phyloP scores from a whole-genome alignment of 1,140 invertebrate species.

The Drosophila parabipectinata region DNA sequence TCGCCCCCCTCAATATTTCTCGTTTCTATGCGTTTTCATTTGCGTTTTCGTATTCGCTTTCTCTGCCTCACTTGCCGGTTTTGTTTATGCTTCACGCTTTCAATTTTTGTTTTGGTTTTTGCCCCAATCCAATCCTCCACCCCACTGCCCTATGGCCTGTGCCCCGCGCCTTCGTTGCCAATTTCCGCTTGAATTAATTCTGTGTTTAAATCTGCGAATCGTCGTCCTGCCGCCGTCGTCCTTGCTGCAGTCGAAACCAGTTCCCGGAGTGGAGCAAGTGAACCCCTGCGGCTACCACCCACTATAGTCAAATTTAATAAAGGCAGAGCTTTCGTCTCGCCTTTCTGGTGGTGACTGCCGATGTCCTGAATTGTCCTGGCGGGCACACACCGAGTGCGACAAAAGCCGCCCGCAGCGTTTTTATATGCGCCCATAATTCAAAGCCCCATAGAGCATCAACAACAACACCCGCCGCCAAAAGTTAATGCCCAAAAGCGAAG shows the following conservation, averaged over 20 bases:
- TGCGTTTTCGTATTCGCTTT: slow-evolving; percentile 62
- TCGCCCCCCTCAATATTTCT: slow-evolving; percentile 14
- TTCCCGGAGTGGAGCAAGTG: slow-evolving; percentile 52
- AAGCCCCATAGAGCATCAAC: slow-evolving; percentile 3
- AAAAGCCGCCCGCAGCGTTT: slow-evolving; percentile 79
- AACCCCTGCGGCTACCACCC: slow-evolving; percentile 67
- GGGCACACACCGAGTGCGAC: slow-evolving; percentile 70
- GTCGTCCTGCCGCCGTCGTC: slow-evolving; percentile 21
- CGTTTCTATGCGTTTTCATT: slow-evolving; percentile 59
- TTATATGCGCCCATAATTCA: slow-evolving; percentile 81
- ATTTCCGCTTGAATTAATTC: slow-evolving; percentile 82
- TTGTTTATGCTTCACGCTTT: slow-evolving; percentile 81
- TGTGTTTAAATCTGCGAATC: slow-evolving; percentile 75
- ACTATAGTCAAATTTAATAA: slow-evolving; percentile 72
- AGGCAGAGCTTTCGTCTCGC: slow-evolving; percentile 19
- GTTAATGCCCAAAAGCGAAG: slow-evolving; percentile 74
- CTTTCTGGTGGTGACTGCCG: slow-evolving; percentile 33
- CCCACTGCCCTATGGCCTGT: not conserved
- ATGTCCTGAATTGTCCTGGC: slow-evolving; percentile 57
- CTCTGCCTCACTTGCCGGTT: slow-evolving; percentile 44
- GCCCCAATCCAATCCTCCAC: slow-evolving; percentile 8
- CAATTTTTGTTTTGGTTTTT: slow-evolving; percentile 67
- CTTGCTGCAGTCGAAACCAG: slow-evolving; percentile 49
- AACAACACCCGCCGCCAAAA: slow-evolving; percentile 68
- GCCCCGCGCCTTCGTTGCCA: slow-evolving; percentile 46